Base-by-base conservation (phyloP, 2,797 vertebrate species). In the Luscinia luscinia region DNA sequence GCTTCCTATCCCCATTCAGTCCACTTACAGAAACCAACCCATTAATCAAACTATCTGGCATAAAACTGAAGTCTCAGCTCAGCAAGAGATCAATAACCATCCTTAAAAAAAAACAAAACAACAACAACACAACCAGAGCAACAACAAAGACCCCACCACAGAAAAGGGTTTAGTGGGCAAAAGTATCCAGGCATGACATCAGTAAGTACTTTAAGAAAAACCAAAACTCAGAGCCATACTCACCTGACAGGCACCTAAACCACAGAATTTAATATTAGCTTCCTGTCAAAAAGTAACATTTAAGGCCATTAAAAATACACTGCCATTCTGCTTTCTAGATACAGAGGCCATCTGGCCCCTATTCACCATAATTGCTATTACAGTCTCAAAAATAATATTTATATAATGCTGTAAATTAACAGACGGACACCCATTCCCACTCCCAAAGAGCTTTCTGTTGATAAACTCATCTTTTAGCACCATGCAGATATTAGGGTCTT, bases 1-100 rank as follows among this genome's bases (percentile, higher is more conserved):
- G 98, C 97, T 98, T 98, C 97, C 96, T 99, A 99, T 98, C 99
- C 99, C 98, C 99, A 99, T 99, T 99, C 99, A 99, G 99, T 99
- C 99, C 98, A 98, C 98, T 98, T 98, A 98, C 97, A 98, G 98
- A 99, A 99, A 99, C 98, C 99, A 99, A 98, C 98, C 98, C 99
- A 99, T 99, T 99, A 99, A 99, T 99, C 99, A 99, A 98, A 97
- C 98, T 98, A 98, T 98, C 99, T 99, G 99, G 99, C 99, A 99
- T 98, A 97, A 98, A 99, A 98, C 98, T 98, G 98, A 98, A 98
- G 98, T 98, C 98, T 98, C 98, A 98, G 98, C 99, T 98, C 99
- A 99, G 99, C 98, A 98, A 98, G 98, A 98, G 99, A 99, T 99
- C 99, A 99, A 99, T 99, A 99, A 98, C 98, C 98, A 98, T 98